Evolutionary conservation across 2,113 vertebrate species (phyloP), one percentile per base, ranked within the genome.

Genomic region (Nothoprocta pentlandii): DNA sequence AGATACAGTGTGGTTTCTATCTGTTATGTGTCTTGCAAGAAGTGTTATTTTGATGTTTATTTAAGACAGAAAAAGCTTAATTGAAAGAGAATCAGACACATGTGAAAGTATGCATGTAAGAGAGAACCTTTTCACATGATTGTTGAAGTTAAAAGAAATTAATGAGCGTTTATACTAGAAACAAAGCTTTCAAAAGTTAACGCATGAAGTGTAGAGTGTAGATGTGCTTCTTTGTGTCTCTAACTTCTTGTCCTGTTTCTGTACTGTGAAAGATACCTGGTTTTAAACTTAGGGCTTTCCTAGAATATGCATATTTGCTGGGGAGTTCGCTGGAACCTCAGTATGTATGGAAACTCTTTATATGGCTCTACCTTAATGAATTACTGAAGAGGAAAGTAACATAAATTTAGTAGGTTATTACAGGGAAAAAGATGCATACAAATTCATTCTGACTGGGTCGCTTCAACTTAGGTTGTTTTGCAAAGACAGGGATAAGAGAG

Each of bases 401-500:
- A 5, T 61, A 10, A 23, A 68, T 92, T 93, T 94, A 89, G 53
- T 59, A 90, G 62, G 68, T 78, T 80, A 51, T 36, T 89, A 39
- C 51, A 32, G 77, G 62, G 66, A 56, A 87, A 87, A 94, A 71
- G 75, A 41, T 47, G 89, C 83, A 77, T 63, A 53, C 42, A 85
- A 93, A 96, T 88, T 94, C 28, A 79, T 89, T 92, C 81, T 94
- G 91, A 88, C 70, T 0, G 0, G 83, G 89, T 95, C 80, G 71
- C 59, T 92, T 41, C 87, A 83, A 76, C 85, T 92, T 83, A 58
- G 66, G 26, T 85, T 95, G 89, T 94, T 97, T 91, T 96, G 87
- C 67, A 66, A n/a, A 62, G 74, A 74, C 36, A 49, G 86, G 61
- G 74, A 92, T 78, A 69, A 92, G 80, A 93, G 89, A 89, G 91